phyloP scores from a whole-genome alignment of 2,888 invertebrate species.

The Aphodius granarius region DNA sequence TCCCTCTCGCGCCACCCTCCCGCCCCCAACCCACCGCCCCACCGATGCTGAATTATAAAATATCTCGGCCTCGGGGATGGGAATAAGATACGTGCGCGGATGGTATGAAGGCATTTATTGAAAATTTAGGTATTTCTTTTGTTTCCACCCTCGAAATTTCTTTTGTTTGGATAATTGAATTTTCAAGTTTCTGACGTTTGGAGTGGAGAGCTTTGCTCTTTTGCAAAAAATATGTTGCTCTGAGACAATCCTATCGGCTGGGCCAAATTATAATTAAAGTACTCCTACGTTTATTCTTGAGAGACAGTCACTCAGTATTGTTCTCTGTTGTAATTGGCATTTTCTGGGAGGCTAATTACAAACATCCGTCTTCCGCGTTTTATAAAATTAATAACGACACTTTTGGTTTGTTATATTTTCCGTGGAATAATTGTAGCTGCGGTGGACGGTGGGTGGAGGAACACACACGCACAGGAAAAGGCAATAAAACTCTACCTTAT shows the following conservation, averaged over 20 bases:
- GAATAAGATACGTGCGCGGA: conserved; percentile 34
- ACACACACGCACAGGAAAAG: background rate
- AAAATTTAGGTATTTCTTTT: conserved; percentile 36
- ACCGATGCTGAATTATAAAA: conserved; percentile 52
- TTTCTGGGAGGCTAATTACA: background rate
- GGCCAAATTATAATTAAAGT: background rate
- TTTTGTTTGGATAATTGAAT: background rate
- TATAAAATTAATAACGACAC: background rate
- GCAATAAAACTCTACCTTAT: conserved; percentile 34
- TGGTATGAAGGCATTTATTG: conserved; percentile 39
- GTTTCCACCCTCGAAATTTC: conserved; percentile 11
- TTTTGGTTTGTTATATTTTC: background rate
- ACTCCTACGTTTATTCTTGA: background rate
- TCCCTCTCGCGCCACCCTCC: conserved; percentile 1
- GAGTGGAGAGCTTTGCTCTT: background rate
- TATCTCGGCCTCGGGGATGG: conserved; percentile 46
- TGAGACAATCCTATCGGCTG: background rate
- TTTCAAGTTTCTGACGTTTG: background rate
- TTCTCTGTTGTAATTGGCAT: background rate
- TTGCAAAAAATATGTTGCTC: background rate
- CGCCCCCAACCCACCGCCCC: conserved; percentile 45
- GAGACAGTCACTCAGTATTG: background rate
- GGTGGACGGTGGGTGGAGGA: background rate
- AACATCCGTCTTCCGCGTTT: background rate
- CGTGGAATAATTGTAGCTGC: background rate